Base-by-base conservation (phyloP, 1,140 invertebrate genomes). In the Brachionus calyciflorus region DNA sequence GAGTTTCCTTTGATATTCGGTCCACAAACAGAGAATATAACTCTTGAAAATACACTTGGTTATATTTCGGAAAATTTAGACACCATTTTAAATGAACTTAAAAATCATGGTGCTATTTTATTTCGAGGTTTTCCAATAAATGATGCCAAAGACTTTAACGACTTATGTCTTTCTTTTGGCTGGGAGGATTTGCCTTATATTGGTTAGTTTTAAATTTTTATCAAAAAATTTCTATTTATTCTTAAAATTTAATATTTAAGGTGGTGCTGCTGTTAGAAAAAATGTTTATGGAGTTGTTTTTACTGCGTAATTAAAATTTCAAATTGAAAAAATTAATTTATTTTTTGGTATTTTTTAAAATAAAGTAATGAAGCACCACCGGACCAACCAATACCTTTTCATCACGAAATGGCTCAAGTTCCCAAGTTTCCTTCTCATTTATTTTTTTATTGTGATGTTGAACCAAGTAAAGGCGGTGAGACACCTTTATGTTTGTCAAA, bases 341-440 rank as follows among this genome's bases (percentile, higher is more conserved):
- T 26, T 14, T 21, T 24, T 24, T 14, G 49, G 5, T 73, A 21
- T 33, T 17, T 26, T n/a, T 49, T 51, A 40, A 7, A 70, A 57
- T 57, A 7, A 73, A 73, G 69, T 14, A 82, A 81, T 37, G 81
- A 82, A 76, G 78, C 81, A 3, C 81, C 81, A 12, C 81, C 80
- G 7, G 80, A 81, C n/a, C 73, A 78, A 37, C 77, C 78, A 7
- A 81, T 82, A 33, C 80, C 80, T 1, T 82, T 82, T 46, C 81
- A 82, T 49, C 81, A 82, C 49, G 81, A 82, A 55, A 82, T 82
- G 81, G 81, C 81, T 3, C 81, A 82, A 63, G 80, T 82, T 1
- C 81, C 80, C 0, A 80, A 78, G n/a, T 82, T 78, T 65, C 81
- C 81, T 5, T 78, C 73, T 1, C 77, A 78, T 10, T 44, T 82